Evolutionary conservation across 2,797 vertebrate species (phyloP), one percentile per base, ranked within the genome.

Genomic region (Threskiornis aethiopicus): DNA sequence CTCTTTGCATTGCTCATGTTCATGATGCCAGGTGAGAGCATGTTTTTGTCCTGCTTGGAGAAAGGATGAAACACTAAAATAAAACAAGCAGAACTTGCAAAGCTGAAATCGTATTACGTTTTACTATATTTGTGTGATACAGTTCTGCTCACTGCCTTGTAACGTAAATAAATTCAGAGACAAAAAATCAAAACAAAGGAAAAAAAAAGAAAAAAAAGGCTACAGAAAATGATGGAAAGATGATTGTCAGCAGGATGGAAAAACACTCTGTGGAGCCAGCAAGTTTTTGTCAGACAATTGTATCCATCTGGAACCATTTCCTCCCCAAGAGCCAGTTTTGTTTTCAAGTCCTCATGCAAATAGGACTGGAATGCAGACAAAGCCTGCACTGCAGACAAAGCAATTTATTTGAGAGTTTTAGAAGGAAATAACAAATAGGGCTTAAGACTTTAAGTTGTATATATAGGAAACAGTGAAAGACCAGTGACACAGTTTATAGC

Each of bases 281-380:
- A 83, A 87, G 33, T 10, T 61, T 92, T 67, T 89, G 39, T 83
- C 67, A 81, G 59, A 35, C 33, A 83, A 75, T 61, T 93, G 11
- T 26, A 42, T 87, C 84, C 90, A 89, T 71, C 70, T 96, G 93
- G 65, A 95, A 54, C 31, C 25, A 84, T 81, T 96, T 95, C 79
- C 92, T 87, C 37, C 69, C 41, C 35, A 67, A 65, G 28, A 81
- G 39, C 14, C 0, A 1, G 21, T 58, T 93, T 96, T 69, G 33
- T 75, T 93, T 96, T 89, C 61, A 90, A 64, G 49, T 87, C 39
- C 54, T 89, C 39, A 13, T 47, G 64, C 47, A 89, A 89, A 71
- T 2, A 71, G 35, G 64, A 76, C 11, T 59, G 70, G 73, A 83
- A 64, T 77, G 81, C 80, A 92, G 84, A 65, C 25, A 87, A 77